Base-by-base conservation (phyloP, 1,140 invertebrate species). In the Hyposmocoma kahamanoa region DNA sequence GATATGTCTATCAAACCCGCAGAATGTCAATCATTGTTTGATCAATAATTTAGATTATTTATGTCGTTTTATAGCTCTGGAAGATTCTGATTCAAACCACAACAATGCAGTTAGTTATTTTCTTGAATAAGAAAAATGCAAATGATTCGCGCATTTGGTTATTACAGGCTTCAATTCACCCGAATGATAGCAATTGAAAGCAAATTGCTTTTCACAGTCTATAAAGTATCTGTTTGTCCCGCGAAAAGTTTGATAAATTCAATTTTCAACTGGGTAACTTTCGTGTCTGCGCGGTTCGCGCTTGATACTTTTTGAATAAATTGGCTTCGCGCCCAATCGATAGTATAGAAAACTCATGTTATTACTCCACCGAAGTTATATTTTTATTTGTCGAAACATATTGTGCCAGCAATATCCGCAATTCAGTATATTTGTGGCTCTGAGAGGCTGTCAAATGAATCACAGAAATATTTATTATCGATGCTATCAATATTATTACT, bases 251-350 rank as follows among this genome's bases (percentile, higher is more conserved):
- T 77, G 62, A 67, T 77, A 75, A 81, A 78, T 81, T 81, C 67
- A 81, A 78, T 81, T 81, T 76, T 76, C 65, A 68, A 74, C 53
- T 65, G 61, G 56, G 59, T 59, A 74, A 76, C 60, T 75, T 75
- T 67, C 63, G 64, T 67, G 69, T 69, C 73, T 68, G 70, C 62
- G 62, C 51, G 62, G 67, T 67, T 70, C 66, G 61, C 61, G 67
- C 68, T 72, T 71, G 65, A 76, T 81, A 78, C 71, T 72, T 71
- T 76, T 63, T 70, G 72, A 77, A 76, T 77, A 77, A 80, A 75
- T 77, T 77, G 67, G 62, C 59, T 59, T 34, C 53, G 61, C 55
- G 65, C 66, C 56, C 55, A 70, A 66, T 70, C 72, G 67, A 72
- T 69, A 65, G 57, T 52, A 62, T 56, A 65, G 55, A 68, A 66